Base-by-base conservation (phyloP, 1,140 invertebrate species). In the Aphelinus certus region DNA sequence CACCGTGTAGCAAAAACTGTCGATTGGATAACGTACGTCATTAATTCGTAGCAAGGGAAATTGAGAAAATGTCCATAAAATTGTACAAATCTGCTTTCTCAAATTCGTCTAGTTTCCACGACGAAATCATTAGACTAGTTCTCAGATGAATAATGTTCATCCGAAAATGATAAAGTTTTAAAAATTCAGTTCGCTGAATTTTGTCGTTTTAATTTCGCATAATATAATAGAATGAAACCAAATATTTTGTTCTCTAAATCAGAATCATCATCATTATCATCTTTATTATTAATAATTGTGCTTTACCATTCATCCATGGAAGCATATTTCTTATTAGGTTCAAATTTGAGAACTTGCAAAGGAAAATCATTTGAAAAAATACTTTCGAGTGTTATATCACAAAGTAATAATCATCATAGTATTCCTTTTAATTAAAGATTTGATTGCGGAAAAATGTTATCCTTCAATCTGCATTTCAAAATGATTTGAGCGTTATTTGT, bases 1-100 rank as follows among this genome's bases (percentile, higher is more conserved):
- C 96, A 98, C 87, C 90, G 95, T 79, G 95, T 98, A 2, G 94
- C 96, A 1, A 94, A 96, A 84, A 97, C 96, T 1, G 95, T 97
- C 3, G 96, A 98, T 83, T 98, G 96, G 96, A 96, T 98, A 81
- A 89, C 87, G 10, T 88, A 88, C 77, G 84, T 88, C 0, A 88
- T 88, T 66, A 88, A 88, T 76, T 86, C 87, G 76, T 87, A 86
- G 78, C 78, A 68, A 1, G 51, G 53, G 58, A 60, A 47, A 51
- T 6, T 62, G 26, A 1, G 3, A 62, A 51, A 49, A 68, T 48
- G 6, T 45, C 10, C 60, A 43, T 42, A 64, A 57, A 56, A 48
- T 3, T 3, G 10, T 1, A 46, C n/a, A 47, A 42, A 62, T 63
- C 45, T 43, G 57, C 46, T 57, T 9, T n/a, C 46, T 60, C 7